Conservation (phyloP, 1,140 invertebrate genomes). For the Saccostrea echinata region DNA sequence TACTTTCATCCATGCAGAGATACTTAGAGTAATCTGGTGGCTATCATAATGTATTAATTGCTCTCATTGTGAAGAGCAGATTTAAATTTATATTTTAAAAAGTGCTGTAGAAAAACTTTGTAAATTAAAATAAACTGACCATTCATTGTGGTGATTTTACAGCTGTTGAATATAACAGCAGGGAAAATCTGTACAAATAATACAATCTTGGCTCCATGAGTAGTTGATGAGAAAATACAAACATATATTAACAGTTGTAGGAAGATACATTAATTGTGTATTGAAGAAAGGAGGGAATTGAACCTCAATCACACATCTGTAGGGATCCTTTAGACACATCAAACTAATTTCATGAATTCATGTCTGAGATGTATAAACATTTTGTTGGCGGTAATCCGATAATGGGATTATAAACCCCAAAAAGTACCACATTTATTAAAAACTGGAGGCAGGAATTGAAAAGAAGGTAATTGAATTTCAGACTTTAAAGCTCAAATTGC, state of each 20-base stretch:
- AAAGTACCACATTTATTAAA: constrained; percentile 35
- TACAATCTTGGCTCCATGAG: not conserved
- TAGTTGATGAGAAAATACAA: not conserved
- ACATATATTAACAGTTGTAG: not conserved
- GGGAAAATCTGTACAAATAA: not conserved
- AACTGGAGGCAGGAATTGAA: constrained; percentile 3
- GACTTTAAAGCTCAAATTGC: constrained; percentile 26
- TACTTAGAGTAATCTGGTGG: too few relatives aligned
- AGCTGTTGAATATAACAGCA: not conserved
- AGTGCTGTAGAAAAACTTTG: too few relatives aligned
- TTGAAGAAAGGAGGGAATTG: not conserved
- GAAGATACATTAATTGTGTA: too few relatives aligned
- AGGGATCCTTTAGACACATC: not conserved
- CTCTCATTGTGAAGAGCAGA: too few relatives aligned
- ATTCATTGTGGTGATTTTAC: too few relatives aligned
- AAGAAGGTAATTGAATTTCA: constrained; percentile 36
- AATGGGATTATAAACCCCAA: constrained; percentile 29
- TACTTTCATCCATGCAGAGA: too few relatives aligned
- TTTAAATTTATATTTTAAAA: too few relatives aligned
- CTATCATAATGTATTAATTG: too few relatives aligned
- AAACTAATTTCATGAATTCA: not conserved
- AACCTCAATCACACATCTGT: not conserved
- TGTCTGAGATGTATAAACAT: constrained; percentile 12
- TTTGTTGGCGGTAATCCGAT: constrained; percentile 21
- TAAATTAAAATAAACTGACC: too few relatives aligned